phyloP scores from a whole-genome alignment of 1,140 invertebrate species.

The Galleria mellonella region DNA sequence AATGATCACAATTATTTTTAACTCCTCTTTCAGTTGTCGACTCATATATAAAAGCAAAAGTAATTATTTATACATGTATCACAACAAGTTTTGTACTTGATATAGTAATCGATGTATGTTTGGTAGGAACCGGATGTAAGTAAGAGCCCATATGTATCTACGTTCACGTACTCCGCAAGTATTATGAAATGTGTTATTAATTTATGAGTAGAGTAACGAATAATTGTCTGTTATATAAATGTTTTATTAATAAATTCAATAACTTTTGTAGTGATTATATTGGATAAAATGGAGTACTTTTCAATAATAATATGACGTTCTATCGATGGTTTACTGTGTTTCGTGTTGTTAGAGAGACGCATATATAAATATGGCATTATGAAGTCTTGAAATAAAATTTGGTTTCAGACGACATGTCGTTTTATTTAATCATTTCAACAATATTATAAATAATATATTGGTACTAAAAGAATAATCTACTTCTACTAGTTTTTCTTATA shows the following conservation, averaged over 20 bases:
- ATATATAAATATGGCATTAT: constrained; percentile 11
- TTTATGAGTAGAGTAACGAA: constrained; percentile 48
- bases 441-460: no score
- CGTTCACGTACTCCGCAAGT: constrained; percentile 25
- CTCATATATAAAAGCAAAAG: no score
- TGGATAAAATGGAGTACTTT: neutral
- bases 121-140: no score
- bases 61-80: no score
- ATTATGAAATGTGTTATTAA: constrained; percentile 63
- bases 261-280: neutral
- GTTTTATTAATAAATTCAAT: constrained; percentile 17
- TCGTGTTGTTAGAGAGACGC: constrained; percentile 12
- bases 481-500: no score
- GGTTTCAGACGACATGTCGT: constrained; percentile 16
- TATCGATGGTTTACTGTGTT: constrained; percentile 10
- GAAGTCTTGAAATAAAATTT: constrained; percentile 29
- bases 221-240: constrained; percentile 25
- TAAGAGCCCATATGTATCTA: no score
- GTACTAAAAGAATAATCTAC: no score
- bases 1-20: no score
- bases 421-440: constrained; percentile 15
- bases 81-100: no score
- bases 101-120: no score
- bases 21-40: no score
- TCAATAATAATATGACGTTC: neutral